Conservation (phyloP, 2,888 invertebrate genomes). For the Drosophila parthenogenetica region DNA sequence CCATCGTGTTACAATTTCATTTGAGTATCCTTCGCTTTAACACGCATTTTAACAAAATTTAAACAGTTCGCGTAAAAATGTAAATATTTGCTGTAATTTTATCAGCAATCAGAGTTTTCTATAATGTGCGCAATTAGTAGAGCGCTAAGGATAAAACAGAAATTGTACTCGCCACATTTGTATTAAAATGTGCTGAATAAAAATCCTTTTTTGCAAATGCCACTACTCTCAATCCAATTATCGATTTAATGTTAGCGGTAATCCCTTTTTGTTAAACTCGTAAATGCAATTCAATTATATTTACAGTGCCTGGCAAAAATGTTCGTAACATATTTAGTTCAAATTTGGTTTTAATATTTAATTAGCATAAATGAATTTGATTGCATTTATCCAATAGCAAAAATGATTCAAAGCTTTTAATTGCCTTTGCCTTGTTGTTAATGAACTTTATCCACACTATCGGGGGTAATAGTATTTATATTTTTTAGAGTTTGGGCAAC, state of each 20-base stretch:
- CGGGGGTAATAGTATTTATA: background rate
- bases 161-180: conserved; percentile 1
- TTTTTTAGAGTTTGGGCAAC: background rate
- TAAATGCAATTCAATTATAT: conserved; percentile 66
- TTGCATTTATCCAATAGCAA: conserved; percentile 47
- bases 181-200: conserved; percentile 7
- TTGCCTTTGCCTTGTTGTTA: conserved; percentile 33
- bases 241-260: conserved; percentile 20
- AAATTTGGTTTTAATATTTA: conserved; percentile 61
- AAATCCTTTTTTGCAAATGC: background rate
- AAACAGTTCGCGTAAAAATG: background rate
- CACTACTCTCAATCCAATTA: conserved; percentile 10
- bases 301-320: conserved; percentile 32
- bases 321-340: conserved; percentile 19
- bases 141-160: background rate
- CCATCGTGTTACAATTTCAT: too few species aligned
- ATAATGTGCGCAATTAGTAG: conserved; percentile 21
- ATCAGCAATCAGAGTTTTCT: conserved; percentile 14
- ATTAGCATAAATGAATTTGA: conserved; percentile 63
- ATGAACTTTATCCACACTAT: conserved; percentile 36
- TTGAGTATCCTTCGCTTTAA: too few species aligned
- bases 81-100: conserved; percentile 8
- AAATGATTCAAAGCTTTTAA: conserved; percentile 10
- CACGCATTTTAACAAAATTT: background rate
- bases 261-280: conserved; percentile 31